A percentile compares a stretch with the other conserved stretches of the same genome.
These are phyloP conservation scores for Erebia aethiops DNA, from an alignment of 2,888 invertebrate species.

Conservation along the genomic window DNA sequence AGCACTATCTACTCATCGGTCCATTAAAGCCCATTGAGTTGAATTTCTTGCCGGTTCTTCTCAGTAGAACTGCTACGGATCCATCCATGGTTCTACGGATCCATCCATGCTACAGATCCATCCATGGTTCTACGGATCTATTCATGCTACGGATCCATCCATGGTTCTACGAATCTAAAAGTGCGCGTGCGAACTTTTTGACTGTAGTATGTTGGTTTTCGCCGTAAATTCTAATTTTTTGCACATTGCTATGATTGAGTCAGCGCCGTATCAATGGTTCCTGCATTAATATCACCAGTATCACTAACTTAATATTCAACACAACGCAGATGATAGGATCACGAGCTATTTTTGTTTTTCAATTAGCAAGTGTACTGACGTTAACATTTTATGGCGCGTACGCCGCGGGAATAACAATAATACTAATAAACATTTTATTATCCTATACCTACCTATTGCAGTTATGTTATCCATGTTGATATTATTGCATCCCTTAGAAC, in stretches of 20 bases:
- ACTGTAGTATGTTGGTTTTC: too few relatives aligned
- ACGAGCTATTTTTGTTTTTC: conserved; percentile 34
- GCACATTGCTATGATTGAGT: background rate
- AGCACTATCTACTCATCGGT: too few relatives aligned
- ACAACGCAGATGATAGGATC: conserved; percentile 25
- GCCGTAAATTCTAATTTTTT: background rate
- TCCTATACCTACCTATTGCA: too few relatives aligned
- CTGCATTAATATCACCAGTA: conserved; percentile 15
- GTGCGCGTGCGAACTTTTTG: too few relatives aligned
- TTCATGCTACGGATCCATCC: too few relatives aligned
- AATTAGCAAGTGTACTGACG: conserved; percentile 29
- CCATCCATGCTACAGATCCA: too few relatives aligned
- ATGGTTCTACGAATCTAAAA: too few relatives aligned
- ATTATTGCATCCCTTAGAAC: background rate
- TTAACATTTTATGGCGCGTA: background rate
- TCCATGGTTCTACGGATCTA: too few relatives aligned
- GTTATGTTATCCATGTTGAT: background rate
- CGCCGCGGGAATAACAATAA: background rate
- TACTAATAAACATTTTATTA: background rate
- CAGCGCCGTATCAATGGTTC: background rate
- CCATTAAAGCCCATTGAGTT: too few relatives aligned
- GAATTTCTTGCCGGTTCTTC: too few relatives aligned
- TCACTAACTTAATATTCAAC: conserved; percentile 31
- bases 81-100: too few relatives aligned
- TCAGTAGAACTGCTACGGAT: too few relatives aligned